Conservation (phyloP, 2,113 vertebrate species). For the Spermophilus dauricus region DNA sequence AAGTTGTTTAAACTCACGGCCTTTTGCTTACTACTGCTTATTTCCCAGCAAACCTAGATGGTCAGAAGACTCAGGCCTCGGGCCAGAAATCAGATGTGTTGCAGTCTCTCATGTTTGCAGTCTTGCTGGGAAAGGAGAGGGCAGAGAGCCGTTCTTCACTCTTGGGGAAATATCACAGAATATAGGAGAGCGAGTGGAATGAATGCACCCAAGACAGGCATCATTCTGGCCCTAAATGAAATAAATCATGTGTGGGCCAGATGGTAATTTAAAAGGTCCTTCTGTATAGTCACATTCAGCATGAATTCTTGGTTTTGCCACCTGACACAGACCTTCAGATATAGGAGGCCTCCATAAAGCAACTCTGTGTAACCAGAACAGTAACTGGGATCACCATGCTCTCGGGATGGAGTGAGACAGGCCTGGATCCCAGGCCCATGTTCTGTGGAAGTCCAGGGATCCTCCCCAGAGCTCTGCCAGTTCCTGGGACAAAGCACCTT, state of each 20-base stretch:
- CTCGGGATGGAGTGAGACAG: neutral
- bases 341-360: neutral
- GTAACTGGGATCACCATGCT: rapidly evolving
- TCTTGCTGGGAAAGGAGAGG: neutral
- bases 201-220: neutral
- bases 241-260: neutral
- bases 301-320: neutral
- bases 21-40: neutral
- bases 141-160: neutral
- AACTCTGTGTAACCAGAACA: rapidly evolving
- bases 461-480: neutral
- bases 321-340: neutral
- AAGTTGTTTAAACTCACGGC: neutral
- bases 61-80: neutral
- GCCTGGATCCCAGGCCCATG: neutral
- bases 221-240: neutral
- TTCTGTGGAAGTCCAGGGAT: neutral
- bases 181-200: neutral
- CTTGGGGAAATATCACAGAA: neutral
- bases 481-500: neutral
- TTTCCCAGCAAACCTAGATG: neutral
- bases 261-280: neutral
- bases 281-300: neutral
- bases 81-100: neutral
- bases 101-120: neutral